These are phyloP conservation scores for Engystomops pustulosus DNA, from an alignment of 2,113 vertebrate species.

Conservation along the genomic window DNA sequence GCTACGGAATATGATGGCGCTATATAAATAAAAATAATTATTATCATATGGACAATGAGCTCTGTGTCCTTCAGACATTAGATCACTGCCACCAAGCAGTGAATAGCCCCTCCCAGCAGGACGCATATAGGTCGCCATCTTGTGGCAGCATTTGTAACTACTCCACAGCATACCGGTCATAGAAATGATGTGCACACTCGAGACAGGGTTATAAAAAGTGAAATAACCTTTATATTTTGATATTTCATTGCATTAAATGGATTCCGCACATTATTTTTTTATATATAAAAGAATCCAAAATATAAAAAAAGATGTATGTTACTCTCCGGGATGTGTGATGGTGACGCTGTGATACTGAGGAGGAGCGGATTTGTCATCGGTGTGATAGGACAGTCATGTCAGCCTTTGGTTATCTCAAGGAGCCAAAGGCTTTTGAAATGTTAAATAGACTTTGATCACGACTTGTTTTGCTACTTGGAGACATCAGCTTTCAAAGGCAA, in stretches of 20 bases:
- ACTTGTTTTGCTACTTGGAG: not conserved
- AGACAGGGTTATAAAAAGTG: not conserved
- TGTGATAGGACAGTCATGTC: not conserved
- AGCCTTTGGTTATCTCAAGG: not conserved
- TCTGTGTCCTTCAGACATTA: not conserved
- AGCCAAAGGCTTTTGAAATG: not conserved
- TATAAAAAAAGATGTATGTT: too few species aligned
- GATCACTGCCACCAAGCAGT: not conserved
- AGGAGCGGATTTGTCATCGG: not conserved
- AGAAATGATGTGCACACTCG: not conserved
- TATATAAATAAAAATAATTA: too few species aligned
- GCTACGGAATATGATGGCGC: too few species aligned
- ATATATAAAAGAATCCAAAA: too few species aligned
- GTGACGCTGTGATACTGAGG: too few species aligned
- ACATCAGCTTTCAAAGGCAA: not conserved
- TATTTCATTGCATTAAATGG: not conserved
- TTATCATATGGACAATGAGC: too few species aligned
- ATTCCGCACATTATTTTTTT: too few species aligned
- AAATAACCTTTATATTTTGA: too few species aligned
- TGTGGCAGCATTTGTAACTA: conserved; percentile 10
- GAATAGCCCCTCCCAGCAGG: not conserved
- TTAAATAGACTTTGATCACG: not conserved
- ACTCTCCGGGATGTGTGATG: too few species aligned
- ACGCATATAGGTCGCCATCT: conserved; percentile 36
- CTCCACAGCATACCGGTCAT: not conserved